phyloP scores from a whole-genome alignment of 1,140 invertebrate genomes.

The Drosophila cardini region DNA sequence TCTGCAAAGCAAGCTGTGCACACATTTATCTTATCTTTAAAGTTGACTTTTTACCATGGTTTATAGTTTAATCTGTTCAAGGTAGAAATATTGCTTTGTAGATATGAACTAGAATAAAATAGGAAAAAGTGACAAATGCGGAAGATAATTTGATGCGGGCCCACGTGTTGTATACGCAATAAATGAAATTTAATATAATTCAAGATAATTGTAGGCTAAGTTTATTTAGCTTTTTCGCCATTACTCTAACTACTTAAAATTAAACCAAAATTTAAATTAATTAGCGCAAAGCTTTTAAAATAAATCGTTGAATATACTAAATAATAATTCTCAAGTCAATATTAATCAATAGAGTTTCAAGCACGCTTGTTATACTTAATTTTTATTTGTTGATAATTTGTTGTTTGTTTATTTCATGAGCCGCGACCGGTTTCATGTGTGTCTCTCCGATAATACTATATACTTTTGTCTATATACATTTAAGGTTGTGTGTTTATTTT shows the following conservation, averaged over 20 bases:
- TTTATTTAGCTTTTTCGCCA: no score
- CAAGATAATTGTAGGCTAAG: no score
- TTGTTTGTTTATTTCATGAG: slow-evolving; percentile 31
- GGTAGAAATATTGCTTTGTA: slow-evolving; percentile 23
- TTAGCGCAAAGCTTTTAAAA: neutral
- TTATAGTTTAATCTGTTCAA: slow-evolving; percentile 20
- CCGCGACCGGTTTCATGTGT: slow-evolving; percentile 40
- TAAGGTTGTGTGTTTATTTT: neutral
- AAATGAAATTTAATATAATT: slow-evolving; percentile 54
- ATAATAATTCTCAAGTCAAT: neutral
- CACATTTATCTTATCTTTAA: slow-evolving; percentile 33
- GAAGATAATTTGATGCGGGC: slow-evolving; percentile 15
- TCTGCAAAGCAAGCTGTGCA: slow-evolving; percentile 11
- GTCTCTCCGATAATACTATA: neutral
- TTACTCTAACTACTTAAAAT: neutral
- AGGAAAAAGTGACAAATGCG: slow-evolving; percentile 3
- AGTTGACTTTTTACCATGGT: slow-evolving; percentile 35
- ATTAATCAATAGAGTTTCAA: neutral
- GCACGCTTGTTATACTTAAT: slow-evolving; percentile 18
- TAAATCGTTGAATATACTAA: no score
- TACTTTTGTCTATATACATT: slow-evolving; percentile 9
- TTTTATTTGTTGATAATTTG: slow-evolving; percentile 56
- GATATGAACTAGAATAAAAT: slow-evolving; percentile 18
- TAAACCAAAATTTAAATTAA: neutral
- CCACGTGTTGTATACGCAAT: slow-evolving; percentile 13